Percentiles rank a stretch among this genome's conserved stretches.
These are phyloP conservation scores for Pseudomyrmex concolor DNA, from an alignment of 1,140 invertebrate genomes.

Conservation along the genomic window DNA sequence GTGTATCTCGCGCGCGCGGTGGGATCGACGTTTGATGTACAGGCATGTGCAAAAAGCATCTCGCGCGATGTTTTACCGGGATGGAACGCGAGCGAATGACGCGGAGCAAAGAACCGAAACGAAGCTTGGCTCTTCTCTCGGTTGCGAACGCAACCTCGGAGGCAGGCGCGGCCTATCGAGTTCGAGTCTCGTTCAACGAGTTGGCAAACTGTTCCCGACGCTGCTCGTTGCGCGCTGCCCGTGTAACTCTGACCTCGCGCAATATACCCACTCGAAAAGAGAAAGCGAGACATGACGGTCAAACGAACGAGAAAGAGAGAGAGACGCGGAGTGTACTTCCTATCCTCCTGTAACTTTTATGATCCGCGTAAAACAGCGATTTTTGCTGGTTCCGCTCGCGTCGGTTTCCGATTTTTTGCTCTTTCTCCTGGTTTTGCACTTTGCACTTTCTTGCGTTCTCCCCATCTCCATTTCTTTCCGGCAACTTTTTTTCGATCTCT, in stretches of 20 bases:
- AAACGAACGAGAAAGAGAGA: slow-evolving; percentile 19
- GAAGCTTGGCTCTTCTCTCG: slow-evolving; percentile 46
- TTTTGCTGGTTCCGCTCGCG: slow-evolving; percentile 71
- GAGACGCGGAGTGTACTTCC: slow-evolving; percentile 65
- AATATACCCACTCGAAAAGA: slow-evolving; percentile 78
- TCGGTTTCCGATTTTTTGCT: slow-evolving; percentile 6
- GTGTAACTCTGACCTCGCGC: slow-evolving; percentile 49
- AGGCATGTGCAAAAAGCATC: slow-evolving; percentile 73
- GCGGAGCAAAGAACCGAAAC: slow-evolving; percentile 72
- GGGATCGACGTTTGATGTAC: slow-evolving; percentile 67
- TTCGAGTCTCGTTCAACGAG: slow-evolving; percentile 80
- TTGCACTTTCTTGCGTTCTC: slow-evolving; percentile 43
- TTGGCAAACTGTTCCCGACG: slow-evolving; percentile 81
- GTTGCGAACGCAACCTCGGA: slow-evolving; percentile 41
- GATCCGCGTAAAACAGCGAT: slow-evolving; percentile 79
- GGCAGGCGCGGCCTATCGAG: slow-evolving; percentile 68
- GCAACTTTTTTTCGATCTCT: neutral
- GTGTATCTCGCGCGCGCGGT: slow-evolving; percentile 6
- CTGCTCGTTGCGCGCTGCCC: slow-evolving; percentile 43
- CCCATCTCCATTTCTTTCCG: neutral
- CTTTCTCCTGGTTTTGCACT: slow-evolving; percentile 4
- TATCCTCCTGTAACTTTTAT: slow-evolving; percentile 80
- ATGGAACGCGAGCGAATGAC: slow-evolving; percentile 67
- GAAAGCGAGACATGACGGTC: neutral
- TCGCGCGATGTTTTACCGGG: slow-evolving; percentile 66